Evolutionary conservation across 2,113 vertebrate genomes (phyloP).

Genomic region (Corydoras maculifer): DNA sequence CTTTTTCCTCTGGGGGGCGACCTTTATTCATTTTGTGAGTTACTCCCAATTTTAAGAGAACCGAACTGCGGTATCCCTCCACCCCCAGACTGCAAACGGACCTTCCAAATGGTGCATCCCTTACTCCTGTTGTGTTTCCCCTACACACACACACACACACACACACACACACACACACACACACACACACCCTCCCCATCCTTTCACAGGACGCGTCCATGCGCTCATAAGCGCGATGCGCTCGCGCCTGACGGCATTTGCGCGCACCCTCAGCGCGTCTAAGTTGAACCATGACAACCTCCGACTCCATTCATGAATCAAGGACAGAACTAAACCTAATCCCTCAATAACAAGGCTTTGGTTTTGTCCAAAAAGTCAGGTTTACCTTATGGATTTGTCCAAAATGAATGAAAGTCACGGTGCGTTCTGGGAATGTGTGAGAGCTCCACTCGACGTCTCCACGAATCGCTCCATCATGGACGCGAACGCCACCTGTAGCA

Average conservation of each 20-base stretch:
- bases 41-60: too few relatives aligned
- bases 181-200: not conserved
- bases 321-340: too few relatives aligned
- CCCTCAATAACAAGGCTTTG: too few relatives aligned
- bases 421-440: constrained; percentile 18
- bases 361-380: not conserved
- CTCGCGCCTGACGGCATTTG: not conserved
- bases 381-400: constrained; percentile 18
- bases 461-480: constrained; percentile 17
- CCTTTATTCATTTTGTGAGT: too few relatives aligned
- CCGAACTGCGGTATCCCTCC: not conserved
- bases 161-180: not conserved
- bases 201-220: not conserved
- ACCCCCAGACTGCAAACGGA: not conserved
- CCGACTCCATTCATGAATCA: not conserved
- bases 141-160: not conserved
- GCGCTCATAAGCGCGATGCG: not conserved
- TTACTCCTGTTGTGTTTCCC: constrained; percentile 2
- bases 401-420: constrained; percentile 34
- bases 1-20: not conserved
- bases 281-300: not conserved
- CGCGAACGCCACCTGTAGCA: constrained; percentile 41
- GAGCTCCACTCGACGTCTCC: constrained; percentile 8
- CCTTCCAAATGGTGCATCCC: constrained; percentile 1
- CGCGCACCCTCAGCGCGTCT: not conserved